Base-by-base conservation (phyloP, 2,888 invertebrate species). In the Synanthedon formicaeformis region DNA sequence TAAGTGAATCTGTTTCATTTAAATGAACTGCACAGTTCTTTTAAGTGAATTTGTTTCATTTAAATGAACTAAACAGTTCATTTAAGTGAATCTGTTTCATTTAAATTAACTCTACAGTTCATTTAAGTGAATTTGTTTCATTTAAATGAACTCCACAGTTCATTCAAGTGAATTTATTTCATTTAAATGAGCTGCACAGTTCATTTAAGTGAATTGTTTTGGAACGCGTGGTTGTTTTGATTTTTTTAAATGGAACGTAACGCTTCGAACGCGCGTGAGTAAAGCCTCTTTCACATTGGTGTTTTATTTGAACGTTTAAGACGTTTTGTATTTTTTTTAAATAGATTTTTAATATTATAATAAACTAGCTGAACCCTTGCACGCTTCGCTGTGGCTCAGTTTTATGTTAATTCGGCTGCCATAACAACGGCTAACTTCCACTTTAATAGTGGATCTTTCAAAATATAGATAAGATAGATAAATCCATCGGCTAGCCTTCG, bases 121-220 rank as follows among this genome's bases (percentile, higher is more conserved):
- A 41, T 41, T 27, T 27, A 0, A 27, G 27, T 27, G 13, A 11
- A 13, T 51, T 14, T 48, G 34, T 48, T 50, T 54, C 53, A 54
- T 57, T 54, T 55, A 52, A 59, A 56, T 57, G 53, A 58, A 54
- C 40, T 34, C 55, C 41, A 40, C 6, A 6, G 27, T 27, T 27
- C 27, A 27, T 27, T 27, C 6, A 5, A 27, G 27, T 27, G 27
- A 50, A 51, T 45, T 12, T 2, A 1, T 45, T 13, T 45, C 45
- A 45, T 13, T n/a, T 13, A 13, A 13, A 13, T 45, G 45, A 45
- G 12, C 4, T 6, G 6, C 10, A n/a, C n/a, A 13, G 49, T 45
- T 45, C 13, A 45, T 45, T 34, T 34, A 34, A 34, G 27, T 34
- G 13, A 12, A 13, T 51, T 14, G 40, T 18, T 53, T n/a, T 48